Percentiles rank a stretch among this genome's conserved stretches.
Evolutionary conservation across 2,797 vertebrate species (phyloP).

Genomic region (Okamejei kenojei): DNA sequence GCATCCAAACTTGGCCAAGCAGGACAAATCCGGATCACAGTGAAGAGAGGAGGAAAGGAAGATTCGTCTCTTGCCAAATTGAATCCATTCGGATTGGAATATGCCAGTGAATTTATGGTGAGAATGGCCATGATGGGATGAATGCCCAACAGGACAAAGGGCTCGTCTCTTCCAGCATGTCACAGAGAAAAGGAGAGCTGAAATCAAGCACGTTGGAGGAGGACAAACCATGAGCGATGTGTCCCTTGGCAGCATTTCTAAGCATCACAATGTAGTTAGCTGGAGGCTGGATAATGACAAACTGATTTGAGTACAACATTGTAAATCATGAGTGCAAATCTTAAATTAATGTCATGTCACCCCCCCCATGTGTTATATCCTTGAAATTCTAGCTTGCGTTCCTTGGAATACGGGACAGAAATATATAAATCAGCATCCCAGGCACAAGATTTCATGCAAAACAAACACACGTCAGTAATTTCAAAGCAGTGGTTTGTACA

Average conservation of each 20-base stretch:
- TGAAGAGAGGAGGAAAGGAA: not conserved
- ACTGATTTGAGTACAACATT: not conserved
- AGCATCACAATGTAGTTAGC: not conserved
- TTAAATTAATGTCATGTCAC: not conserved
- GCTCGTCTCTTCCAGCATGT: not conserved
- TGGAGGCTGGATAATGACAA: not conserved
- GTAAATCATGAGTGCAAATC: not conserved
- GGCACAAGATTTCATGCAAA: constrained; percentile 10
- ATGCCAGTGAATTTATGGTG: not conserved
- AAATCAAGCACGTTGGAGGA: not conserved
- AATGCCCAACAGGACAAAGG: not conserved
- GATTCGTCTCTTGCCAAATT: not conserved
- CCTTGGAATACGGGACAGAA: too few species aligned
- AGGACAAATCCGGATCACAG: not conserved
- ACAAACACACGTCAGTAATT: not conserved
- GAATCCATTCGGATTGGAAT: not conserved
- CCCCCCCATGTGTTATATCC: not conserved
- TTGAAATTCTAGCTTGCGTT: not conserved
- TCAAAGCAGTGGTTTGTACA: not conserved
- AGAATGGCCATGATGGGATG: not conserved
- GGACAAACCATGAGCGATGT: not conserved
- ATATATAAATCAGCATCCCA: not conserved
- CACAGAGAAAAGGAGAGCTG: not conserved
- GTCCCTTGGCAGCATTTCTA: not conserved
- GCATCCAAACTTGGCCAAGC: not conserved